phyloP scores from a whole-genome alignment of 2,113 vertebrate species.

The Gallinago jamesoni region DNA sequence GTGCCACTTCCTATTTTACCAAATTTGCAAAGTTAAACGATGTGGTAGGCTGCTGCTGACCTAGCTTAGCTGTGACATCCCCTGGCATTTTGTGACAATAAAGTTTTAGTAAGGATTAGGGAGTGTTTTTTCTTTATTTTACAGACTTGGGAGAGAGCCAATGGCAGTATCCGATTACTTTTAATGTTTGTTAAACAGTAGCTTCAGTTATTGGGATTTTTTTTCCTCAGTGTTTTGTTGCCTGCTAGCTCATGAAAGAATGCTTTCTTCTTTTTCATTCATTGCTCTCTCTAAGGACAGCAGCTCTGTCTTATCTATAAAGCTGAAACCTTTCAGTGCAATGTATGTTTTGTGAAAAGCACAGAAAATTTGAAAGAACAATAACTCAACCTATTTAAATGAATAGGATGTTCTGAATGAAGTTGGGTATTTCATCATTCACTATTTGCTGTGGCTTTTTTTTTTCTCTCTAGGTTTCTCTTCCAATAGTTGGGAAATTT shows the following conservation, averaged over 20 bases:
- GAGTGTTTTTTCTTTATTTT: neutral
- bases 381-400: neutral
- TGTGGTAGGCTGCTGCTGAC: neutral
- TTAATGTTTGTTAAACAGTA: slow-evolving; percentile 13
- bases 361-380: neutral
- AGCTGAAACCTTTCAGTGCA: neutral
- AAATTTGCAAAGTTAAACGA: neutral
- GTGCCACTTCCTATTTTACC: neutral
- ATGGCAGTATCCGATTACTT: neutral
- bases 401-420: neutral
- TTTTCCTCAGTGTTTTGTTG: slow-evolving; percentile 16
- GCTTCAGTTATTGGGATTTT: neutral
- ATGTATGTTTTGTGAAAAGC: neutral
- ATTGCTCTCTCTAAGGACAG: neutral
- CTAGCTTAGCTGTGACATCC: neutral
- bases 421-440: neutral
- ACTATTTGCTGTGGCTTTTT: neutral
- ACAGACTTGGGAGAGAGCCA: neutral
- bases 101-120: neutral
- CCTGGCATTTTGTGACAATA: neutral
- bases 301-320: neutral
- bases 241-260: slow-evolving; percentile 6
- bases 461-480: neutral
- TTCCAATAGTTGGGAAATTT: neutral
- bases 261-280: slow-evolving; percentile 19